Conservation (phyloP, 2,113 vertebrate genomes). For the Pteruthius melanotis region DNA sequence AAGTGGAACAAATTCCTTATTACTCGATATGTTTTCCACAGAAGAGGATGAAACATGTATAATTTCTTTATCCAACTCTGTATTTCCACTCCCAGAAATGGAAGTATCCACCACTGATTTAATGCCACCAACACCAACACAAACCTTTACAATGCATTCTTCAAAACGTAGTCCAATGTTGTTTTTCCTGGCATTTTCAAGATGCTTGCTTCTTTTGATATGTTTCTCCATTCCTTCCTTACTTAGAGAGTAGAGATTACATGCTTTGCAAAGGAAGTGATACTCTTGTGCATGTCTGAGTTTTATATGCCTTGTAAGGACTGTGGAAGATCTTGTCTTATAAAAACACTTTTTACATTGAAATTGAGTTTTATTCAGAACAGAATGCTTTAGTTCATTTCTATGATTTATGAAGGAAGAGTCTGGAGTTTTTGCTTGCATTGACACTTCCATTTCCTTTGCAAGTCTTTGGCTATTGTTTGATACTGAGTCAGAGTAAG, state of each 20-base stretch:
- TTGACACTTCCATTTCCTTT: conserved; percentile 17
- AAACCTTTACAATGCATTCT: conserved; percentile 85
- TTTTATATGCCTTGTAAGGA: conserved; percentile 86
- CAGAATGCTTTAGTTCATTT: conserved; percentile 68
- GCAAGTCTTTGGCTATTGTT: not conserved
- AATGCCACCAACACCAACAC: conserved; percentile 71
- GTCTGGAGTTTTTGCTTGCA: conserved; percentile 37
- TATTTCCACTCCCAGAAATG: conserved; percentile 25
- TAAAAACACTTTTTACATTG: conserved; percentile 90
- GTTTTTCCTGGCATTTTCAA: conserved; percentile 80
- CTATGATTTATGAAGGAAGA: conserved; percentile 39
- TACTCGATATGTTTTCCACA: not conserved
- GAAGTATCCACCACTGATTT: conserved; percentile 64
- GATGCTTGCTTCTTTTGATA: conserved; percentile 85
- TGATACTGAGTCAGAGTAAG: not conserved
- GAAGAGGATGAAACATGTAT: conserved; percentile 19
- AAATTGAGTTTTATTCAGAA: conserved; percentile 77
- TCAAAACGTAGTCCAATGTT: conserved; percentile 79
- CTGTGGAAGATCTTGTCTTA: conserved; percentile 80
- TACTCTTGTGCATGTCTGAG: conserved; percentile 81
- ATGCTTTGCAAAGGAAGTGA: conserved; percentile 88
- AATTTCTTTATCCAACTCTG: conserved; percentile 45
- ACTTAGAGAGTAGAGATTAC: conserved; percentile 86
- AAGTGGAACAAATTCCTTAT: conserved; percentile 44
- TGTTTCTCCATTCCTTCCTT: conserved; percentile 89